Conservation (phyloP, 2,888 invertebrate species). For the Drosophila emarginata region DNA sequence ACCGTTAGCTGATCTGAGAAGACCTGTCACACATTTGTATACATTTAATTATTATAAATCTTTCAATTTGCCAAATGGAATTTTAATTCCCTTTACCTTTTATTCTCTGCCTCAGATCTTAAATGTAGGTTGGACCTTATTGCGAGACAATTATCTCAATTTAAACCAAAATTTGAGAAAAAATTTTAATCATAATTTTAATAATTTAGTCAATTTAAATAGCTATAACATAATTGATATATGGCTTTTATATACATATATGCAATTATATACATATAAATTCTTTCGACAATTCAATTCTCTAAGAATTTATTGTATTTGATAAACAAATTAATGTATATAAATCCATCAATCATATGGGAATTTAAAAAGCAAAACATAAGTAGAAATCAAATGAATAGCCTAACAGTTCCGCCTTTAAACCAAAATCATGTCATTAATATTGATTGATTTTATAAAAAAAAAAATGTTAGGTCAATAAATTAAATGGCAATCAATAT, state of each 20-base stretch:
- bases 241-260: background rate
- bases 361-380: background rate
- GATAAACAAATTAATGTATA: background rate
- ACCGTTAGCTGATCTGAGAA: conserved; percentile 26
- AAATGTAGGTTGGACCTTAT: background rate
- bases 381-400: background rate
- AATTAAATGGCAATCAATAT: too few relatives aligned
- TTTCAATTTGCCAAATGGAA: background rate
- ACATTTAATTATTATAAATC: conserved; percentile 1
- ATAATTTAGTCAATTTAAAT: too few relatives aligned
- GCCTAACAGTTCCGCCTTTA: too few relatives aligned
- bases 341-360: background rate
- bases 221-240: too few relatives aligned
- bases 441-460: too few relatives aligned
- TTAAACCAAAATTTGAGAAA: too few relatives aligned
- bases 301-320: too few relatives aligned
- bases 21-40: background rate
- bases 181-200: too few relatives aligned
- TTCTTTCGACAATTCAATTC: too few relatives aligned
- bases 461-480: too few relatives aligned
- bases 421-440: too few relatives aligned
- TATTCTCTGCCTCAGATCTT: too few relatives aligned
- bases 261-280: background rate
- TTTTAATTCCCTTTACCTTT: background rate
- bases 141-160: background rate